Evolutionary conservation across 1,140 invertebrate species (phyloP).

Genomic region (Brachionus sp.): DNA sequence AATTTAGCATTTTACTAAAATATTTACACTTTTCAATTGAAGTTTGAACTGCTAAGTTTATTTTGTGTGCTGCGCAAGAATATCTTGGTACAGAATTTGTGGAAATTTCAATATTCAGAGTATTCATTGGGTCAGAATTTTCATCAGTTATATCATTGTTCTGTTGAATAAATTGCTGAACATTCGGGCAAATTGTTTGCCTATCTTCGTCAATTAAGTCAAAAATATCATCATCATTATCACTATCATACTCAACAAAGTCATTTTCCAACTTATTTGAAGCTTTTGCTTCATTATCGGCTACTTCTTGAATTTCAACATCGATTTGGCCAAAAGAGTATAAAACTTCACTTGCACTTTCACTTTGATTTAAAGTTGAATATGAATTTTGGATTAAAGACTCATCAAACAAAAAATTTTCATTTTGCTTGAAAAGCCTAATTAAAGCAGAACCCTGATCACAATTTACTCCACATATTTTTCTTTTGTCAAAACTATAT

Average conservation of each 20-base stretch:
- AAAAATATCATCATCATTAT: not conserved
- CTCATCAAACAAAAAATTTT: not conserved
- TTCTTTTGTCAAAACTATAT: not conserved
- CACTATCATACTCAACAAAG: not conserved
- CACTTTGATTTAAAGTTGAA: not conserved
- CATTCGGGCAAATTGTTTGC: not conserved
- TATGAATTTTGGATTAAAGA: not conserved
- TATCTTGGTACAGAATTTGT: not conserved
- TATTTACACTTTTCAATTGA: not conserved
- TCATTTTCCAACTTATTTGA: not conserved
- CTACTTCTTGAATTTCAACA: not conserved
- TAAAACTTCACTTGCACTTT: not conserved
- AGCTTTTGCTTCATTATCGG: not conserved
- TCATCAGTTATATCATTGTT: not conserved
- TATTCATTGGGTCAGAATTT: not conserved
- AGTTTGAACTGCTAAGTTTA: too few relatives aligned
- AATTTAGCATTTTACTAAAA: not conserved
- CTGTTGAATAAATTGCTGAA: not conserved
- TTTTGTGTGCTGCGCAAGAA: not conserved
- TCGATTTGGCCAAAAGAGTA: not conserved
- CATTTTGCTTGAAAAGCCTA: conserved; percentile 5
- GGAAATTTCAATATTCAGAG: not conserved
- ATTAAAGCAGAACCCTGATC: not conserved
- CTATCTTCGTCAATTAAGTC: not conserved
- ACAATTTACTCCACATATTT: not conserved